Conservation (phyloP, 1,140 invertebrate species). For the Zaprionus vittiger region DNA sequence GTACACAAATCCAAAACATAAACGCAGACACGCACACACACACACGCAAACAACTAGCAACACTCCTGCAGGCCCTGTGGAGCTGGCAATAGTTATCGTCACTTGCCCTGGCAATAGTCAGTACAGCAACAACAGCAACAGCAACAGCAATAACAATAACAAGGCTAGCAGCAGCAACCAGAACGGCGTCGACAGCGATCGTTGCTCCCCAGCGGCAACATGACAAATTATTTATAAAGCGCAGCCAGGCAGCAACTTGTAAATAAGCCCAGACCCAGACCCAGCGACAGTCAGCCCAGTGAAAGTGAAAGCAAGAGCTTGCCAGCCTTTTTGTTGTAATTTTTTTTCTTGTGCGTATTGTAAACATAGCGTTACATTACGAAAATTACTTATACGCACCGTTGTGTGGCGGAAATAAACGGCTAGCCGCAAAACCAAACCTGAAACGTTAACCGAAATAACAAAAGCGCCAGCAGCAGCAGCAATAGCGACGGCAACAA, state of each 20-base stretch:
- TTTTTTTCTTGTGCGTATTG: slow-evolving; percentile 11
- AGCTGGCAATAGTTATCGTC: background rate
- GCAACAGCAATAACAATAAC: background rate
- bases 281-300: slow-evolving; percentile 1
- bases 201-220: slow-evolving; percentile 48
- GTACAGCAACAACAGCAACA: background rate
- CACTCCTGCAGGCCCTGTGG: background rate
- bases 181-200: slow-evolving; percentile 15
- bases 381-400: slow-evolving; percentile 36
- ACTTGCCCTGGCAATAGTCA: slow-evolving; percentile 24
- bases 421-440: slow-evolving; percentile 11
- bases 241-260: slow-evolving; percentile 64
- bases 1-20: background rate
- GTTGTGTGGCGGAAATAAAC: slow-evolving; percentile 13
- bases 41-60: background rate
- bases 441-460: slow-evolving; percentile 11
- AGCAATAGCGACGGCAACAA: background rate
- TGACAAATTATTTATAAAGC: slow-evolving; percentile 68
- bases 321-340: background rate
- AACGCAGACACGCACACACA: slow-evolving; percentile 15
- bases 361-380: slow-evolving; percentile 15
- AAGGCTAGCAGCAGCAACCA: background rate
- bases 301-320: slow-evolving; percentile 10
- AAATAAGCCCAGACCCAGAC: slow-evolving; percentile 31
- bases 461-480: slow-evolving; percentile 10